A percentile compares a stretch with the other conserved stretches of the same genome.
Evolutionary conservation across 2,113 vertebrate genomes (phyloP).

Genomic region (Panthera uncia): DNA sequence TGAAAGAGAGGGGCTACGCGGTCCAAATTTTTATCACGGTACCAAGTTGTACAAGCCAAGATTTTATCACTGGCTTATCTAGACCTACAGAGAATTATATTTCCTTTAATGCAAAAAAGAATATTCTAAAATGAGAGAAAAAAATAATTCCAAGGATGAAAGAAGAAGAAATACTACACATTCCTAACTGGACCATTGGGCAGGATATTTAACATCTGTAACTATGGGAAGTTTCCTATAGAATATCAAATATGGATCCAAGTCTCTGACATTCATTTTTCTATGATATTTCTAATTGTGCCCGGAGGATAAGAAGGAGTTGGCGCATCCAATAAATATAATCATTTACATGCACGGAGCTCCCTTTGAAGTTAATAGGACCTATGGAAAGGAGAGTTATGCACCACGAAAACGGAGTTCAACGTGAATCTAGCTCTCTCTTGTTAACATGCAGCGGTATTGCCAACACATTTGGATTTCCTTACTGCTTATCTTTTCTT

Average conservation of each 20-base stretch:
- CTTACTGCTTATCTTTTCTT: constrained; percentile 73
- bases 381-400: constrained; percentile 68
- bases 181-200: constrained; percentile 54
- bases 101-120: constrained; percentile 54
- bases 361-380: constrained; percentile 81
- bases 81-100: constrained; percentile 13
- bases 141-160: constrained; percentile 54
- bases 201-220: constrained; percentile 76
- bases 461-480: constrained; percentile 69
- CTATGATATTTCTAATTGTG: constrained; percentile 82
- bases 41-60: background rate
- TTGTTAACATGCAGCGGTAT: constrained; percentile 68
- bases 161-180: constrained; percentile 51
- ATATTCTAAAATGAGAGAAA: constrained; percentile 45
- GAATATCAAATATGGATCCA: constrained; percentile 79
- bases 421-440: constrained; percentile 57
- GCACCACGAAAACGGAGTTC: constrained; percentile 61
- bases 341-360: constrained; percentile 78
- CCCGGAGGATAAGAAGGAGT: constrained; percentile 77
- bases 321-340: constrained; percentile 80
- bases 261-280: constrained; percentile 76
- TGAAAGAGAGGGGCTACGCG: background rate
- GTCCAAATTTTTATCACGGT: constrained; percentile 15
- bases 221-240: constrained; percentile 71
- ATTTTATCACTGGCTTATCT: constrained; percentile 24